Evolutionary conservation across 2,888 invertebrate genomes (phyloP).

Genomic region (Diloba caeruleocephala): DNA sequence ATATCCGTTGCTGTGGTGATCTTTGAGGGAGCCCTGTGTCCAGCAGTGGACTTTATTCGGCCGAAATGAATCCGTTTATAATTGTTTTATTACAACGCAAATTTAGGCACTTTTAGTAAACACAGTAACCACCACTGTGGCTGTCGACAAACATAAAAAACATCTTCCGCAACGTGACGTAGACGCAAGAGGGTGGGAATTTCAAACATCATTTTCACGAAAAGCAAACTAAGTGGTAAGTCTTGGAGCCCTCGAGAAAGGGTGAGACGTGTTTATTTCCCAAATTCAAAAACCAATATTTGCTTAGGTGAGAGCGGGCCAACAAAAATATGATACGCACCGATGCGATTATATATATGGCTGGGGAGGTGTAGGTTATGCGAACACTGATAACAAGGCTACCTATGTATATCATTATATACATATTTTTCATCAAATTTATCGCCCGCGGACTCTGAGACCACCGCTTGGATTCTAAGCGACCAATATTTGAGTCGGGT

Average conservation of each 20-base stretch:
- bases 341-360: slow-evolving; percentile 26
- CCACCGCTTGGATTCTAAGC: too few relatives aligned
- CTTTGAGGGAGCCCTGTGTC: too few relatives aligned
- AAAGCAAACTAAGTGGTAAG: slow-evolving; percentile 34
- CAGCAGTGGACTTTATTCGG: too few relatives aligned
- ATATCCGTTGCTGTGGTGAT: too few relatives aligned
- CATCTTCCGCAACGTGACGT: slow-evolving; percentile 1
- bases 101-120: too few relatives aligned
- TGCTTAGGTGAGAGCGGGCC: slow-evolving; percentile 38
- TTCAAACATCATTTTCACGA: slow-evolving; percentile 38
- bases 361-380: slow-evolving; percentile 11
- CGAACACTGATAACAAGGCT: slow-evolving; percentile 23
- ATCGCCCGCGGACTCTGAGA: too few relatives aligned
- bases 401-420: not conserved
- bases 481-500: too few relatives aligned
- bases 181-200: slow-evolving; percentile 24
- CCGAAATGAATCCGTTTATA: too few relatives aligned
- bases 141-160: too few relatives aligned
- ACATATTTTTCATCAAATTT: too few relatives aligned
- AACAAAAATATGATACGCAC: slow-evolving; percentile 47
- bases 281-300: slow-evolving; percentile 47
- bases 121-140: too few relatives aligned
- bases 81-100: too few relatives aligned
- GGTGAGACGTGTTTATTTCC: slow-evolving; percentile 53
- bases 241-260: slow-evolving; percentile 43